A percentile compares a stretch with the other conserved stretches of the same genome.
phyloP scores from a whole-genome alignment of 2,113 vertebrate species.

The Scortum barcoo region DNA sequence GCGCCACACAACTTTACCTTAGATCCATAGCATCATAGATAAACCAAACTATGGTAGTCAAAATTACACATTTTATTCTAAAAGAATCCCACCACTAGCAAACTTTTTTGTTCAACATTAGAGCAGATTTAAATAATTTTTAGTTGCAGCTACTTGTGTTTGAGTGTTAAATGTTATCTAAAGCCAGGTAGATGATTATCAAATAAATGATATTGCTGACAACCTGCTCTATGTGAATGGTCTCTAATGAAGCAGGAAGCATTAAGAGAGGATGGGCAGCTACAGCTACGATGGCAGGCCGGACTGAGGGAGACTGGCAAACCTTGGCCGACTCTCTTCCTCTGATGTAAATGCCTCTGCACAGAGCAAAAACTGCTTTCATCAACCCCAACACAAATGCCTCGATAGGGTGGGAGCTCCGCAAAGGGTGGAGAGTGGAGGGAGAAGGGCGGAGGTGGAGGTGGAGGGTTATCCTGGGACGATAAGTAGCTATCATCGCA shows the following conservation, averaged over 20 bases:
- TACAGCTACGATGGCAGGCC: slow-evolving; percentile 28
- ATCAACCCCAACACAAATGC: slow-evolving; percentile 88
- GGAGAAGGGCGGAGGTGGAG: slow-evolving; percentile 88
- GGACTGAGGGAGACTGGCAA: slow-evolving; percentile 84
- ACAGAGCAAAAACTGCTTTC: slow-evolving; percentile 90
- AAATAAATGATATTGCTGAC: background rate
- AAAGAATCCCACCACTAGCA: background rate
- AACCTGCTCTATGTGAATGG: slow-evolving; percentile 7
- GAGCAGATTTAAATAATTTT: slow-evolving; percentile 5
- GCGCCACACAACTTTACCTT: background rate
- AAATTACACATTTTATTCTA: background rate
- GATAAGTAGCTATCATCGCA: slow-evolving; percentile 77
- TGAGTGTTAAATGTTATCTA: slow-evolving; percentile 24
- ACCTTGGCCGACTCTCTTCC: slow-evolving; percentile 89
- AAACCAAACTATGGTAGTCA: background rate
- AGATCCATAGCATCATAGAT: background rate
- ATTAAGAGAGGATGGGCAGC: slow-evolving; percentile 51
- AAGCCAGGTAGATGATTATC: slow-evolving; percentile 8
- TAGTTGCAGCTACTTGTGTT: background rate
- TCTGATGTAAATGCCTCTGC: slow-evolving; percentile 88
- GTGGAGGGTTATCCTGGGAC: slow-evolving; percentile 87
- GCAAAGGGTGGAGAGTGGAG: slow-evolving; percentile 87
- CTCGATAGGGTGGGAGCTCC: slow-evolving; percentile 90
- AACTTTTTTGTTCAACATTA: background rate
- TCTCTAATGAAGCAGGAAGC: slow-evolving; percentile 31